Conservation (phyloP, 2,113 vertebrate species). For the Tiliqua scincoides region DNA sequence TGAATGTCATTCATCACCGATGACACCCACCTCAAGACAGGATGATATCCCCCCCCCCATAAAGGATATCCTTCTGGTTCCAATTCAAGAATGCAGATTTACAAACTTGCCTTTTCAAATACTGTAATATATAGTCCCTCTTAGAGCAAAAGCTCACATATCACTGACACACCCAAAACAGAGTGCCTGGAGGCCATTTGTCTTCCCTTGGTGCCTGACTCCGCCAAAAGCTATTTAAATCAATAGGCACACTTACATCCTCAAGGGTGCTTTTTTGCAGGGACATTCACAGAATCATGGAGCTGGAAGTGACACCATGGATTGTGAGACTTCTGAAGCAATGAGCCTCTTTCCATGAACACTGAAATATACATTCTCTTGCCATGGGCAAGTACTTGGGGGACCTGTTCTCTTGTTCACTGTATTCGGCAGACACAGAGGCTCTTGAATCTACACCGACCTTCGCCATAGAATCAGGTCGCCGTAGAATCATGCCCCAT, state of each 20-base stretch:
- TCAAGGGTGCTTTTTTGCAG: not conserved
- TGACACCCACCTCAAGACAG: conserved; percentile 50
- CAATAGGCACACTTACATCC: not conserved
- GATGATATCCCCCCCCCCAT: conserved; percentile 22
- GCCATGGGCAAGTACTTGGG: too few species aligned
- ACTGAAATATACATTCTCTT: not conserved
- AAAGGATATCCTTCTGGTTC: conserved; percentile 12
- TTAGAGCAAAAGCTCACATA: not conserved
- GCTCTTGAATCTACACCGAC: too few species aligned
- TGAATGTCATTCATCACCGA: conserved; percentile 43
- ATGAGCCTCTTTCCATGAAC: not conserved
- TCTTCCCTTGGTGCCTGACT: not conserved
- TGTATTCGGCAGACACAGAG: too few species aligned
- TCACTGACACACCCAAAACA: not conserved
- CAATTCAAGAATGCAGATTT: not conserved
- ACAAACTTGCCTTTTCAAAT: not conserved
- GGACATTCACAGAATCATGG: not conserved
- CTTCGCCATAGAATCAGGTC: too few species aligned
- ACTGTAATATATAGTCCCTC: not conserved
- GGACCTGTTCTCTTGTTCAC: too few species aligned
- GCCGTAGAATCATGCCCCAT: too few species aligned
- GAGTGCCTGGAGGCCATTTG: too few species aligned
- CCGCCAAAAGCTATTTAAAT: not conserved
- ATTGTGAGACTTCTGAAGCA: not conserved
- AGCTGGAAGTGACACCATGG: not conserved